These are phyloP conservation scores for Ariolimax columbianus DNA, from an alignment of 2,888 invertebrate species.

Conservation along the genomic window DNA sequence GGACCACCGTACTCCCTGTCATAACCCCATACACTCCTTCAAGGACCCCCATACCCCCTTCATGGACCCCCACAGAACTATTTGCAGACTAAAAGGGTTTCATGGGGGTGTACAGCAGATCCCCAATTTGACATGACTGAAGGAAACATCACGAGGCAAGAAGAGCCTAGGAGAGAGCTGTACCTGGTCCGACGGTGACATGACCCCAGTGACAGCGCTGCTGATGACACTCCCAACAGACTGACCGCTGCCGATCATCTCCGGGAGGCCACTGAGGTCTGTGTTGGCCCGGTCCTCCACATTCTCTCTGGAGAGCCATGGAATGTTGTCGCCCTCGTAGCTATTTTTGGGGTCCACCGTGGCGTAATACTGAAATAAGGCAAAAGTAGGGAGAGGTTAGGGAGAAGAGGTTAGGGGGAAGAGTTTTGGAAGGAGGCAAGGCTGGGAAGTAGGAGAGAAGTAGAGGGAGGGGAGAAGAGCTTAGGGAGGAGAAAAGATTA, in stretches of 20 bases:
- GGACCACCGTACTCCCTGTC: no score
- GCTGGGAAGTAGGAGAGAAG: neutral
- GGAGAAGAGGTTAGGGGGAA: no score
- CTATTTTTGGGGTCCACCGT: conserved; percentile 84
- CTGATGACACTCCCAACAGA: conserved; percentile 98
- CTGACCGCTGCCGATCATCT: conserved; percentile 88
- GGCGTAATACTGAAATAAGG: conserved; percentile 89
- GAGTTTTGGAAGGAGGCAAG: no score
- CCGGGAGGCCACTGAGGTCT: conserved; percentile 72
- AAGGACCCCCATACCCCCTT: no score
- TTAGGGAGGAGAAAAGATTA: neutral
- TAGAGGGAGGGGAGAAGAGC: neutral
- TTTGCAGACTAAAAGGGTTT: no score
- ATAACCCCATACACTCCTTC: no score
- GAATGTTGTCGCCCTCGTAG: conserved; percentile 85
- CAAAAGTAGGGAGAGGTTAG: neutral
- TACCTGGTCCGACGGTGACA: conserved; percentile 56
- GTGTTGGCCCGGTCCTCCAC: conserved; percentile 73
- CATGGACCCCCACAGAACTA: no score
- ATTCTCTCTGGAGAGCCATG: conserved; percentile 88
- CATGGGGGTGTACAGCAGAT: no score
- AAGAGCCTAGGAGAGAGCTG: no score
- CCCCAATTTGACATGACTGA: no score
- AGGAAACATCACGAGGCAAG: no score
- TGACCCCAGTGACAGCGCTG: conserved; percentile 84